Evolutionary conservation across 2,797 vertebrate genomes (phyloP).

Genomic region (Mareca penelope): DNA sequence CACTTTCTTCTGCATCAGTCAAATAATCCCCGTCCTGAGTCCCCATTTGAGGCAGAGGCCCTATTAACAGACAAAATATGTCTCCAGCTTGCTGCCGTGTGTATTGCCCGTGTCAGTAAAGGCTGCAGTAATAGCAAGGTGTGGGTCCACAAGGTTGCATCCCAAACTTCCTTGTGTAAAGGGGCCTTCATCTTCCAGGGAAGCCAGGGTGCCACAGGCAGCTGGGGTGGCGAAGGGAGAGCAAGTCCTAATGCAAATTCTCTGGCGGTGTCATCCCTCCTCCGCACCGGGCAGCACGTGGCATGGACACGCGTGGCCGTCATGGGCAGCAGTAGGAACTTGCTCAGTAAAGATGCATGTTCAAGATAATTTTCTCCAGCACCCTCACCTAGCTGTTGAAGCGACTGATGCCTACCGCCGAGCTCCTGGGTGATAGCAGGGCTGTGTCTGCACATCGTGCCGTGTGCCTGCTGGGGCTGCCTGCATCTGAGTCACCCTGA

Average conservation of each 20-base stretch:
- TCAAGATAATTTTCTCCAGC: not conserved
- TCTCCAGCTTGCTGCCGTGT: not conserved
- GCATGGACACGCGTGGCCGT: fast-evolving
- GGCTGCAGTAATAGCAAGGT: not conserved
- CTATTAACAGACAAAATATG: not conserved
- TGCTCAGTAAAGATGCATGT: not conserved
- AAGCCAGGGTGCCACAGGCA: not conserved
- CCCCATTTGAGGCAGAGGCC: not conserved
- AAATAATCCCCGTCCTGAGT: not conserved
- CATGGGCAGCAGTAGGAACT: not conserved
- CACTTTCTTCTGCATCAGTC: not conserved
- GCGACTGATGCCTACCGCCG: fast-evolving
- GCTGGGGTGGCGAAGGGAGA: not conserved
- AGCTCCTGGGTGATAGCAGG: not conserved
- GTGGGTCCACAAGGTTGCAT: not conserved
- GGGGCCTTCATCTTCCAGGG: not conserved
- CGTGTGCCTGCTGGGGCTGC: fast-evolving
- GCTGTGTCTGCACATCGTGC: not conserved
- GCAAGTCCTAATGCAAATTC: not conserved
- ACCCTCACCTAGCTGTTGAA: not conserved
- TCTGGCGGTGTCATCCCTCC: not conserved
- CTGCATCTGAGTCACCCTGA: fast-evolving
- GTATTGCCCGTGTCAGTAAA: not conserved
- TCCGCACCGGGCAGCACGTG: fast-evolving
- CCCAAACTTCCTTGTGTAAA: not conserved